A percentile compares a stretch with the other conserved stretches of the same genome.
Evolutionary conservation across 2,888 invertebrate genomes (phyloP).

Genomic region (Suillia variegata): DNA sequence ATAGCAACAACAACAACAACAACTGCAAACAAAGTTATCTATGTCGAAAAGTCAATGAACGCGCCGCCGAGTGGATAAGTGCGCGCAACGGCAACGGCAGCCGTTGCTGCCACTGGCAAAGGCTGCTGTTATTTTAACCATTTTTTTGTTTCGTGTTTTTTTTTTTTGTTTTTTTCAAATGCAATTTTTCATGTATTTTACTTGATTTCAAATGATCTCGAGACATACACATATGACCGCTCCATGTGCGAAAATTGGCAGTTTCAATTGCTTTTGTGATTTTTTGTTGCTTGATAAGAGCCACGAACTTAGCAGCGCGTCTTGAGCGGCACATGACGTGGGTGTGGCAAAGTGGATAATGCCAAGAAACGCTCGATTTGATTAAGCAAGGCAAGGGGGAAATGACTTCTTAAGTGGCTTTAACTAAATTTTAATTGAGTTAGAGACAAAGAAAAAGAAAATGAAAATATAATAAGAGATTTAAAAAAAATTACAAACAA

Average conservation of each 20-base stretch:
- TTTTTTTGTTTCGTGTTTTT: conserved; percentile 25
- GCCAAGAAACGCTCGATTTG: too few species aligned
- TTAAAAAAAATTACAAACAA: too few species aligned
- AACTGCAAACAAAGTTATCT: conserved; percentile 24
- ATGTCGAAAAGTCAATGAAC: conserved; percentile 44
- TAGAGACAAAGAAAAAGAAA: too few species aligned
- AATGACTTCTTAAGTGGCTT: too few species aligned
- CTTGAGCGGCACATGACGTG: not conserved
- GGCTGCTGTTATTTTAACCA: conserved; percentile 24
- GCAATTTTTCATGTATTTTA: conserved; percentile 1
- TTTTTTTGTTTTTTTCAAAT: conserved; percentile 13
- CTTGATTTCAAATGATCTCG: not conserved
- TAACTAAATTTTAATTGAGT: too few species aligned
- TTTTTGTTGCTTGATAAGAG: not conserved
- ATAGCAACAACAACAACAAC: conserved; percentile 8
- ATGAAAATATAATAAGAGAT: too few species aligned
- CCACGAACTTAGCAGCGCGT: not conserved
- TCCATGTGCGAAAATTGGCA: conserved; percentile 20
- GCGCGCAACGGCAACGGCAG: conserved; percentile 15
- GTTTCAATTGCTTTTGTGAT: conserved; percentile 18
- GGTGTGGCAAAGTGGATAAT: too few species aligned
- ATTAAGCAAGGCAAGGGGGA: too few species aligned
- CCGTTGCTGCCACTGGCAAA: conserved; percentile 7
- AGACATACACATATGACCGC: not conserved
- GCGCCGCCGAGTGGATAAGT: conserved; percentile 20